A percentile compares a stretch with the other conserved stretches of the same genome.
Evolutionary conservation across 1,140 invertebrate species (phyloP).

Genomic region (Sweltsa coloradensis): DNA sequence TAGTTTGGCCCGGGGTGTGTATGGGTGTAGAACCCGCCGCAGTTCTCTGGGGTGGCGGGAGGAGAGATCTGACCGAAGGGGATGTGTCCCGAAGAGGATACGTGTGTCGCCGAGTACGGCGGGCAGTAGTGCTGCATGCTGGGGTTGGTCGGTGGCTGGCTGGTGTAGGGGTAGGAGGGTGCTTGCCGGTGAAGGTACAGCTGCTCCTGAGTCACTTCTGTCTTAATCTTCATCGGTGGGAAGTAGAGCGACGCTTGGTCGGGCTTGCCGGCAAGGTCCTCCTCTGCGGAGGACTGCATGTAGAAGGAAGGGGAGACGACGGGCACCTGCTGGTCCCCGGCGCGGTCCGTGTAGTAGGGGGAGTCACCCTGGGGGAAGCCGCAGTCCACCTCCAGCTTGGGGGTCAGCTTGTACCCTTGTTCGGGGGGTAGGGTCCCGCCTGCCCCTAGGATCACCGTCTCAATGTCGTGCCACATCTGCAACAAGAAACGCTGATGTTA

Average conservation of each 20-base stretch:
- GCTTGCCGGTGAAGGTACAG: constrained; percentile 5
- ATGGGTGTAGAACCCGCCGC: constrained; percentile 6
- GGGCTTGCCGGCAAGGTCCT: not conserved
- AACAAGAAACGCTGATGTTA: constrained; percentile 14
- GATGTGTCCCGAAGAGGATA: not conserved
- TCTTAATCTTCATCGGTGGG: constrained; percentile 4
- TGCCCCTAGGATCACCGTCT: constrained; percentile 31
- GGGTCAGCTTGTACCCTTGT: not conserved
- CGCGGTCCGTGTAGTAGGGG: not conserved
- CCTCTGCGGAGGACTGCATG: constrained; percentile 1
- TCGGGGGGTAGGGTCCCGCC: constrained; percentile 6
- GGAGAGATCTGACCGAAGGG: constrained; percentile 30
- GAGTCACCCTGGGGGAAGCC: not conserved
- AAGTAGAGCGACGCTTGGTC: constrained; percentile 10
- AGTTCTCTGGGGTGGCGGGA: constrained; percentile 33
- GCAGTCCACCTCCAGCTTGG: constrained; percentile 4
- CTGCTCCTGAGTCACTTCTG: constrained; percentile 2
- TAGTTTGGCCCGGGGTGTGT: constrained; percentile 12
- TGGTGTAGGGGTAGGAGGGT: too few species aligned
- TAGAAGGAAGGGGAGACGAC: constrained; percentile 4
- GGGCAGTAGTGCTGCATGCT: constrained; percentile 7
- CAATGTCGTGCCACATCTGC: constrained; percentile 40
- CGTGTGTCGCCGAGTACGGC: not conserved
- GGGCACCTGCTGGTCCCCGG: constrained; percentile 12
- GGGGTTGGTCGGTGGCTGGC: not conserved